phyloP scores from a whole-genome alignment of 2,797 vertebrate species.

The Natrix natrix region DNA sequence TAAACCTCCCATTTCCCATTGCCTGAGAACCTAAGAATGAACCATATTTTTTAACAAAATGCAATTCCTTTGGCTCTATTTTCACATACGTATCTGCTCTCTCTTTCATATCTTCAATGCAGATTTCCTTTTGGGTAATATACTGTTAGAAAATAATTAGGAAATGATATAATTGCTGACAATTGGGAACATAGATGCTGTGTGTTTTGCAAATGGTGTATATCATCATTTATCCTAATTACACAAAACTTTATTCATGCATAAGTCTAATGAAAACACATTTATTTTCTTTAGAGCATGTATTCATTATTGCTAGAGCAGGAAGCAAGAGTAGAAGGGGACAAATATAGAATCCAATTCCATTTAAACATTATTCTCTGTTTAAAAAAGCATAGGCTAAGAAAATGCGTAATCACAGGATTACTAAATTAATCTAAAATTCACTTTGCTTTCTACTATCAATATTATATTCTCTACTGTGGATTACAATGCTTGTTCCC shows the following conservation, averaged over 20 bases:
- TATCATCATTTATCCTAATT: conserved; percentile 35
- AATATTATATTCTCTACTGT: background rate
- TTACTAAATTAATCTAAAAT: background rate
- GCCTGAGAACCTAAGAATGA: background rate
- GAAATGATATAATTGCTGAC: conserved; percentile 26
- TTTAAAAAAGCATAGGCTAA: background rate
- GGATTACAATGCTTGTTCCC: background rate
- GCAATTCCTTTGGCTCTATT: background rate
- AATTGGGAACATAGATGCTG: conserved; percentile 9
- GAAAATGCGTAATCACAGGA: background rate
- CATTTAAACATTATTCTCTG: background rate
- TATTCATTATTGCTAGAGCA: background rate
- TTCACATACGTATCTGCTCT: background rate
- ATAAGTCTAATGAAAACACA: conserved; percentile 18
- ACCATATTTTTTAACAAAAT: background rate
- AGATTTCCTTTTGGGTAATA: conserved; percentile 21
- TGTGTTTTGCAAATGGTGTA: conserved; percentile 35
- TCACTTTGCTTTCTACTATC: background rate
- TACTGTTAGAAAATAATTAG: conserved; percentile 25
- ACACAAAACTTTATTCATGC: conserved; percentile 14
- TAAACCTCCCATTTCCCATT: background rate
- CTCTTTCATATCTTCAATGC: background rate
- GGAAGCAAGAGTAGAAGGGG: background rate
- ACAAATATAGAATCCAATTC: background rate
- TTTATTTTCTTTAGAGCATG: background rate